A percentile compares a stretch with the other conserved stretches of the same genome.
These are phyloP conservation scores for Australoheros facetus DNA, from an alignment of 2,797 vertebrate genomes.

Conservation along the genomic window DNA sequence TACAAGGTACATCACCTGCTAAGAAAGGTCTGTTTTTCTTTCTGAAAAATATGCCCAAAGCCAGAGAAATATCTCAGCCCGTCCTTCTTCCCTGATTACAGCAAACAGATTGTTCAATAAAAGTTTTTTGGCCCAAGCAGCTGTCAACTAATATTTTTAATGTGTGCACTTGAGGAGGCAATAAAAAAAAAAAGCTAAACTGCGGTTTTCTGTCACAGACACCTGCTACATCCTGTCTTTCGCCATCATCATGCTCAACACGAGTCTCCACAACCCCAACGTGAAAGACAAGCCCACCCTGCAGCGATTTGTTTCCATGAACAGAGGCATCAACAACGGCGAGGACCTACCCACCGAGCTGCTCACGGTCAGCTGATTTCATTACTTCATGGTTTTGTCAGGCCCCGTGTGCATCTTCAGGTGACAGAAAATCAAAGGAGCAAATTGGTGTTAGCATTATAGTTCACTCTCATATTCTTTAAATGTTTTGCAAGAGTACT, in stretches of 20 bases:
- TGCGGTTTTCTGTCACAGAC: conserved; percentile 76
- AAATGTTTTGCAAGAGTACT: neutral
- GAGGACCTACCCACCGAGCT: conserved; percentile 83
- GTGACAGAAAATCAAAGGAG: neutral
- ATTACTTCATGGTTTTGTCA: neutral
- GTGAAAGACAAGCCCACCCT: conserved; percentile 90
- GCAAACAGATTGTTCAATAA: neutral
- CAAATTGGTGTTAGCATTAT: neutral
- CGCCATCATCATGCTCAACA: conserved; percentile 95
- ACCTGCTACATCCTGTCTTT: conserved; percentile 95
- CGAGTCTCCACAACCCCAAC: conserved; percentile 93
- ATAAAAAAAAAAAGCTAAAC: conserved; percentile 8
- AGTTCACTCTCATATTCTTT: neutral
- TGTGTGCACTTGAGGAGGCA: neutral
- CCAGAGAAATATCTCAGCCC: neutral
- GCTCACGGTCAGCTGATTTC: conserved; percentile 78
- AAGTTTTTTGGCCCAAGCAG: neutral
- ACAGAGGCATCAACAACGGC: conserved; percentile 89
- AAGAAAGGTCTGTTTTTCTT: neutral
- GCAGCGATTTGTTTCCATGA: conserved; percentile 91
- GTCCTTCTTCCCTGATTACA: neutral
- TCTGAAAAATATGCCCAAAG: neutral
- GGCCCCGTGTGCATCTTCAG: rapidly evolving
- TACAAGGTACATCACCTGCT: neutral
- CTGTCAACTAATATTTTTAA: conserved; percentile 23